These are phyloP conservation scores for Branchipolynoe longqiensis DNA, from an alignment of 2,888 invertebrate species.

Conservation along the genomic window DNA sequence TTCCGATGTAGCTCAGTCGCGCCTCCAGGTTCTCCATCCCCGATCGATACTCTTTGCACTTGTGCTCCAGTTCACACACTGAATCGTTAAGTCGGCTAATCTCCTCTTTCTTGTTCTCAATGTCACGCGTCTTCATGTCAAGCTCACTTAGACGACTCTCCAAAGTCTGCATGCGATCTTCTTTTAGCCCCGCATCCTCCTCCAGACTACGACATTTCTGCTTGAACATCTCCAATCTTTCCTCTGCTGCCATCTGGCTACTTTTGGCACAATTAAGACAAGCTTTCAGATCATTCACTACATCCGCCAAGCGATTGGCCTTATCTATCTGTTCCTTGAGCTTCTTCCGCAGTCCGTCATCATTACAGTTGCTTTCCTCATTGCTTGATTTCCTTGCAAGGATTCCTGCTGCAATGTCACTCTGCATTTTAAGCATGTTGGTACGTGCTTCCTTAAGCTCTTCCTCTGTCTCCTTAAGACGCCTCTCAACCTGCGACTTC, in stretches of 20 bases:
- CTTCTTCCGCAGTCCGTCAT: slow-evolving; percentile 22
- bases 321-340: slow-evolving; percentile 20
- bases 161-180: slow-evolving; percentile 31
- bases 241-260: slow-evolving; percentile 23
- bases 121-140: neutral
- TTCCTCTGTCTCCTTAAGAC: slow-evolving; percentile 57
- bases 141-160: slow-evolving; percentile 48
- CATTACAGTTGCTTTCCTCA: neutral
- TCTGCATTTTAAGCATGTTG: slow-evolving; percentile 28
- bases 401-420: neutral
- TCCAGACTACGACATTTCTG: slow-evolving; percentile 51
- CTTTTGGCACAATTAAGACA: slow-evolving; percentile 58
- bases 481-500: slow-evolving; percentile 57
- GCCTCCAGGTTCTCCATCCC: slow-evolving; percentile 63
- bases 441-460: slow-evolving; percentile 13
- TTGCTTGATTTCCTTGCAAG: neutral
- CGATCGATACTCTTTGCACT: slow-evolving; percentile 44
- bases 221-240: slow-evolving; percentile 20
- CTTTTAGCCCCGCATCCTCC: slow-evolving; percentile 1
- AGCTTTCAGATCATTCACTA: slow-evolving; percentile 57
- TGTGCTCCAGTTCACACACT: slow-evolving; percentile 57
- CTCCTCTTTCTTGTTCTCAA: slow-evolving; percentile 33
- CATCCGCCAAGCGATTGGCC: slow-evolving; percentile 21
- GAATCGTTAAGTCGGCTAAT: slow-evolving; percentile 59
- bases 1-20: slow-evolving; percentile 57